Evolutionary conservation across 2,797 vertebrate genomes (phyloP), one percentile per base, ranked within the genome.

Genomic region (Borostomias antarcticus): DNA sequence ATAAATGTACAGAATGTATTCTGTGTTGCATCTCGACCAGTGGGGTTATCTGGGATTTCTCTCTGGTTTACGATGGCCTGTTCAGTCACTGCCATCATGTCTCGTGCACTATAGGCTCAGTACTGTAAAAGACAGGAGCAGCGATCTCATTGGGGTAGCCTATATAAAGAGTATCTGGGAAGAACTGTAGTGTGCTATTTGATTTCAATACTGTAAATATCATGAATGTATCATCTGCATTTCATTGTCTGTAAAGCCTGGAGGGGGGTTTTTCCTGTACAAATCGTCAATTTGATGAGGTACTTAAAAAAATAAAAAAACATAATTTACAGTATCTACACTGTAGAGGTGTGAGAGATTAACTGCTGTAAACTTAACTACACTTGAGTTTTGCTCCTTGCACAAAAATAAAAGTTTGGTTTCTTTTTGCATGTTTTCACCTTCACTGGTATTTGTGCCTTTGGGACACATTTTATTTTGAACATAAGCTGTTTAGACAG

Each of bases 321-420:
- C n/a, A n/a, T n/a, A n/a, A n/a, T n/a, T n/a, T n/a, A n/a, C n/a
- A n/a, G n/a, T n/a, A n/a, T n/a, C n/a, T n/a, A n/a, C n/a, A n/a
- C n/a, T n/a, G n/a, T n/a, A n/a, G n/a, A n/a, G n/a, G n/a, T n/a
- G n/a, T n/a, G n/a, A 58, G 59, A n/a, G 54, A 70, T 66, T 76
- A 76, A 79, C 82, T 85, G 79, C 75, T 90, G 83, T 89, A 79
- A 85, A 80, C 76, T 64, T 80, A 60, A 79, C 68, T 73, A 75
- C 86, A 89, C 78, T 72, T 82, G 77, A 86, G 86, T 88, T 89
- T 90, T 89, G 86, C 86, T 87, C 80, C 84, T 88, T 89, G 87
- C 88, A 90, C 89, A 91, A 76, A 83, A 43, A 29, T 19, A 72
- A 70, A 64, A 1, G 1, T 13, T 76, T 73, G 70, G 35, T 82